Conservation (phyloP, 1,140 invertebrate genomes). For the Diplogasteroides magnus region DNA sequence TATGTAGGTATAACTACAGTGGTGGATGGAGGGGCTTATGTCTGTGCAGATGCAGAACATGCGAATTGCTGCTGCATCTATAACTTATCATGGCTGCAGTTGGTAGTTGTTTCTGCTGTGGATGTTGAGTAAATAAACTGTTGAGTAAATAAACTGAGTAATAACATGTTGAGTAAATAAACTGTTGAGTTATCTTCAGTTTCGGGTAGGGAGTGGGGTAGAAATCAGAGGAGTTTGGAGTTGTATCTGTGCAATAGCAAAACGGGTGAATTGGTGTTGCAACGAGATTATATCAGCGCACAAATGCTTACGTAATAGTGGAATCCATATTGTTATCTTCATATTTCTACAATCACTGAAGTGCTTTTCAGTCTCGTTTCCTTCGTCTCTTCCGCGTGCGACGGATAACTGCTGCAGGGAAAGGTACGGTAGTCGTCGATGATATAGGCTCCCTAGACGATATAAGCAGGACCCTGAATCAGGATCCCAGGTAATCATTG, state of each 20-base stretch:
- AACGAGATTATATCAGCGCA: neutral
- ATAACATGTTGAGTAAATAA: too few species aligned
- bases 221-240: too few species aligned
- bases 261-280: neutral
- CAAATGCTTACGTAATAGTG: neutral
- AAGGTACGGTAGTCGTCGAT: neutral
- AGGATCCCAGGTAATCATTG: neutral
- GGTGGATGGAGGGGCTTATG: neutral
- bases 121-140: neutral
- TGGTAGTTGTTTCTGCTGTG: neutral
- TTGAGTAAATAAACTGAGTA: too few species aligned
- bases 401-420: neutral
- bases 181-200: too few species aligned
- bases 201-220: too few species aligned
- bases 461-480: neutral
- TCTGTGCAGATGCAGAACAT: neutral
- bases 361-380: neutral
- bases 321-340: neutral
- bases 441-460: neutral
- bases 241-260: neutral
- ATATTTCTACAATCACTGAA: neutral
- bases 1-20: too few species aligned
- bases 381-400: neutral
- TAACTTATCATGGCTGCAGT: neutral
- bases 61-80: neutral